These are phyloP conservation scores for Charaxes varanes DNA, from an alignment of 1,140 invertebrate species.

Conservation along the genomic window DNA sequence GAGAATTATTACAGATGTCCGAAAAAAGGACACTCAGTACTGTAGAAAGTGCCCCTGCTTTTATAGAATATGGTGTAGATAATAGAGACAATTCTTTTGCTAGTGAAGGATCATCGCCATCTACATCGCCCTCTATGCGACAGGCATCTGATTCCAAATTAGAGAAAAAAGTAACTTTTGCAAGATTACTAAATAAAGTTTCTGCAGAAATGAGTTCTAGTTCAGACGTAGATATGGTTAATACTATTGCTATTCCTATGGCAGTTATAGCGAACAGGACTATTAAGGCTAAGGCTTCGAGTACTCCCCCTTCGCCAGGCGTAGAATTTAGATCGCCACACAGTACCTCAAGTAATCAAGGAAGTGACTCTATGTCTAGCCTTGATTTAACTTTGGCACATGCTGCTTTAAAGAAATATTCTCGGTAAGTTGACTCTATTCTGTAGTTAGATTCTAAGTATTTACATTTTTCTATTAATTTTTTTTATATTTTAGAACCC, in stretches of 20 bases:
- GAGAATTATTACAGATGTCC: slow-evolving; percentile 81
- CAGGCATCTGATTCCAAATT: slow-evolving; percentile 77
- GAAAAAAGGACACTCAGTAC: slow-evolving; percentile 73
- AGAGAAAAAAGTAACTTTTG: slow-evolving; percentile 86
- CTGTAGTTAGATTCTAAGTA: slow-evolving; percentile 8
- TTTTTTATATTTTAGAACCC: slow-evolving; percentile 36
- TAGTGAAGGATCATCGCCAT: slow-evolving; percentile 62
- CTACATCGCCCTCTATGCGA: slow-evolving; percentile 68
- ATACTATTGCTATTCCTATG: slow-evolving; percentile 70
- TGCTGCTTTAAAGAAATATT: slow-evolving; percentile 63
- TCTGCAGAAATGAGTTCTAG: slow-evolving; percentile 83
- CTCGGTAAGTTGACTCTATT: slow-evolving; percentile 34
- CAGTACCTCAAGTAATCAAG: slow-evolving; percentile 80
- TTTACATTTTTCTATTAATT: slow-evolving; percentile 12
- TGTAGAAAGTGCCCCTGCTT: slow-evolving; percentile 63
- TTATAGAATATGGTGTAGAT: slow-evolving; percentile 57
- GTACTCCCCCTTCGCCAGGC: slow-evolving; percentile 70
- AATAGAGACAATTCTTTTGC: slow-evolving; percentile 77
- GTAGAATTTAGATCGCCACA: slow-evolving; percentile 76
- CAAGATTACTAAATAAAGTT: slow-evolving; percentile 81
- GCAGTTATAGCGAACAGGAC: slow-evolving; percentile 61
- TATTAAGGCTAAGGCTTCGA: slow-evolving; percentile 62
- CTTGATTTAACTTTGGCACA: slow-evolving; percentile 76
- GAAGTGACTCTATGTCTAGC: slow-evolving; percentile 81
- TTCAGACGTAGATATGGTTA: slow-evolving; percentile 77